Base-by-base conservation (phyloP, 2,888 invertebrate genomes). In the Oligia strigilis region DNA sequence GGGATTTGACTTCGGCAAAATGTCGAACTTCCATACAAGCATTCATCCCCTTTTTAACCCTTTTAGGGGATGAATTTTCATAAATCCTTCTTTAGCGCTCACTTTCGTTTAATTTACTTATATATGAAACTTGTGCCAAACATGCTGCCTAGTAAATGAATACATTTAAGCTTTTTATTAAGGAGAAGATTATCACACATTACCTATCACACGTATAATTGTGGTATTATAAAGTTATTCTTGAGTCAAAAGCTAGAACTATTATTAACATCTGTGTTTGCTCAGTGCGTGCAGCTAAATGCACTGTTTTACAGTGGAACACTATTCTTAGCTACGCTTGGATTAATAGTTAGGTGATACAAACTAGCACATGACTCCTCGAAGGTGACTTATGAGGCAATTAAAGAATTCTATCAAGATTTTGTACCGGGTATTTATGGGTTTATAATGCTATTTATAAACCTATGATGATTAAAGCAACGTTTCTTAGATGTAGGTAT, bases 211-310 rank as follows among this genome's bases (percentile, higher is more conserved):
- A 64, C 4, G 17, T n/a, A 6, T 29, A 29, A 29, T 17, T 66
- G 40, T 60, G 29, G 19, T 46, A 52, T 19, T 49, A 58, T 58
- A n/a, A 46, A 76, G 36, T n/a, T 65, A 66, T 64, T 74, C 17
- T 52, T 23, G 36, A 76, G 60, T 36, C 23, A 76, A 69, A 75
- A 69, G 9, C 67, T 29, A 43, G 29, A 49, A 49, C 19, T 71
- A 55, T 55, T 40, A 23, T 66, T 19, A 58, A 17, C 43, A 5
- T 62, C 9, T 29, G 23, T 17, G 11, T 8, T 36, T 71, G 36
- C 19, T 52, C 6, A 29, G 23, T 46, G 78, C 78, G 40, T 83
- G 78, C 71, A 62, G 79, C 62, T 78, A 83, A 81, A 55, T 83
- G 62, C 71, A 78, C 55, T 62, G 62, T 55, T 72, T 67, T 58